Evolutionary conservation across 2,113 vertebrate genomes (phyloP).

Genomic region (Genyomyrus donnyi): DNA sequence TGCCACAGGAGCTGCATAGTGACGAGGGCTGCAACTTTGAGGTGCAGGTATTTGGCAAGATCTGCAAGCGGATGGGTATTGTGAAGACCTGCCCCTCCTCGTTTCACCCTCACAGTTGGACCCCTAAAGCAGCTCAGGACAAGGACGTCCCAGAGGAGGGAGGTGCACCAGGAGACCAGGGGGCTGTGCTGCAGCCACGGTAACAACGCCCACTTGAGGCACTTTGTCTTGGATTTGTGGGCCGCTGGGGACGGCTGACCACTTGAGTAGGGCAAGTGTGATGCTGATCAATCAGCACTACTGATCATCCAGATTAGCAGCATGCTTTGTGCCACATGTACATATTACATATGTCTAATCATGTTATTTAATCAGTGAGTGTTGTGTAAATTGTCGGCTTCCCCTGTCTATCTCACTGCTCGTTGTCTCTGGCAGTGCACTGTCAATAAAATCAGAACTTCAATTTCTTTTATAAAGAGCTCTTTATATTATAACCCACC

Average conservation of each 20-base stretch:
- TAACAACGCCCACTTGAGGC: not conserved
- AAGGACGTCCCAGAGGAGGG: too few species aligned
- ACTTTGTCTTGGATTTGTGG: not conserved
- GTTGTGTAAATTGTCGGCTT: not conserved
- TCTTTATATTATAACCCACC: not conserved
- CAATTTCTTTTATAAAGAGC: not conserved
- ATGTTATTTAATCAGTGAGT: not conserved
- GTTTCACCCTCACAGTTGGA: not conserved
- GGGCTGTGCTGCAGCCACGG: not conserved
- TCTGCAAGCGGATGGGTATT: not conserved
- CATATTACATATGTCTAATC: not conserved
- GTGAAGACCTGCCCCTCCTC: not conserved
- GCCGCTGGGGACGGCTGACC: too few species aligned
- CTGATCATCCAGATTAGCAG: not conserved
- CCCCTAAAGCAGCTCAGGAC: not conserved
- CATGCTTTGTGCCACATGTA: not conserved
- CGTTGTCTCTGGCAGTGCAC: not conserved
- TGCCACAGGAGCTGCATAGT: not conserved
- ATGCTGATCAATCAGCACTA: not conserved
- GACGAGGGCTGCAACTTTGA: not conserved
- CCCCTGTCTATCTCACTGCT: not conserved
- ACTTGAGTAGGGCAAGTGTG: too few species aligned
- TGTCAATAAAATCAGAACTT: not conserved
- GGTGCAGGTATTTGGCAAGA: not conserved
- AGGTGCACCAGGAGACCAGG: too few species aligned